phyloP scores from a whole-genome alignment of 2,113 vertebrate genomes.

The Ptilorrhoa leucosticta region DNA sequence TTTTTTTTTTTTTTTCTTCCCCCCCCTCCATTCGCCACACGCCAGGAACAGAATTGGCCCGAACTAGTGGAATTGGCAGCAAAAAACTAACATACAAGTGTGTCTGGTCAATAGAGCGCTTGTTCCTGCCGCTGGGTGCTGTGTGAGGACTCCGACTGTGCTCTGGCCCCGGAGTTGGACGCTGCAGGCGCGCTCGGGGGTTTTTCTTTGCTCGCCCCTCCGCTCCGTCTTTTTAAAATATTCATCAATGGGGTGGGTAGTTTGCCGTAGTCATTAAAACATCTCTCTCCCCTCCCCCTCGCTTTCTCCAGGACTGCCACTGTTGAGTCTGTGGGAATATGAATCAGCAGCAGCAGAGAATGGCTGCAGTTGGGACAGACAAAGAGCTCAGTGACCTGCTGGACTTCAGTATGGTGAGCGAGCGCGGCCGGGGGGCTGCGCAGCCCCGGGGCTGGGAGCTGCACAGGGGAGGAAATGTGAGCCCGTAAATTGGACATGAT shows the following conservation, averaged over 20 bases:
- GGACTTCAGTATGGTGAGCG: conserved; percentile 99
- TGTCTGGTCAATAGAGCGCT: conserved; percentile 55
- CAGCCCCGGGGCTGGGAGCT: conserved; percentile 5
- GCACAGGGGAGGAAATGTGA: conserved; percentile 22
- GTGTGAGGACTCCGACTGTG: conserved; percentile 17
- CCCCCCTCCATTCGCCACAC: conserved; percentile 17
- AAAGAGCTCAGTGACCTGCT: conserved; percentile 98
- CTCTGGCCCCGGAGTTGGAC: background rate
- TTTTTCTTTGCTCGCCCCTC: background rate
- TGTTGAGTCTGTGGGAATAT: conserved; percentile 84
- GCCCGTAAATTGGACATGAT: conserved; percentile 44
- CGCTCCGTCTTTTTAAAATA: conserved; percentile 5
- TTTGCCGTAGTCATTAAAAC: conserved; percentile 56
- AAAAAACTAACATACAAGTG: conserved; percentile 61
- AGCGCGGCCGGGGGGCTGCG: background rate
- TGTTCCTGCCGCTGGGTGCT: conserved; percentile 56
- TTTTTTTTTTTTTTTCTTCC: background rate
- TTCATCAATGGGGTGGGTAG: conserved; percentile 44
- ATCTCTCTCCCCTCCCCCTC: conserved; percentile 18
- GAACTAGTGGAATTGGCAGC: conserved; percentile 56
- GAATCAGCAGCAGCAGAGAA: conserved; percentile 95
- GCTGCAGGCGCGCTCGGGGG: background rate
- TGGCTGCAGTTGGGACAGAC: conserved; percentile 97
- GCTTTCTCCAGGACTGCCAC: conserved; percentile 80
- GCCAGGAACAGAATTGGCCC: conserved; percentile 44